Conservation (phyloP, 1,140 invertebrate species). For the Zaprionus camerounensis region DNA sequence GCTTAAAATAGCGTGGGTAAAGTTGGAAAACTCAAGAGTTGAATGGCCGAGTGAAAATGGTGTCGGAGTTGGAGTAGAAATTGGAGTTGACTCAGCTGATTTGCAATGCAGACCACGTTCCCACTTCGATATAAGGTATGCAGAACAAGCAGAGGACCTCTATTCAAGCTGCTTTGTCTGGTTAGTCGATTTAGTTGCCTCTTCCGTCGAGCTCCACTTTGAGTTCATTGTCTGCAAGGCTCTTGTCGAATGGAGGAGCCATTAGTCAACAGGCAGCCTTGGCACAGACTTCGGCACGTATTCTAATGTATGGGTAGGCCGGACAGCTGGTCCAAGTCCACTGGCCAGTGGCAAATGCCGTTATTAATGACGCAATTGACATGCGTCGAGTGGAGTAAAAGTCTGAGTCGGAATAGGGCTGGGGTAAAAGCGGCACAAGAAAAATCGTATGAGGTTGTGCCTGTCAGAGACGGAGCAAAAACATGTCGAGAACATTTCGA, state of each 20-base stretch:
- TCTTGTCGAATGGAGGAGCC: constrained; percentile 49
- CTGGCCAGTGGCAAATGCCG: constrained; percentile 53
- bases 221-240: constrained; percentile 63
- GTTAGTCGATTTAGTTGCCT: constrained; percentile 10
- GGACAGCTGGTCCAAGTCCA: constrained; percentile 17
- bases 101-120: constrained; percentile 57
- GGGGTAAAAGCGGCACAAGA: constrained; percentile 7
- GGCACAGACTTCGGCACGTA: constrained; percentile 40
- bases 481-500: constrained; percentile 21
- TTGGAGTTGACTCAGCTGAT: constrained; percentile 20
- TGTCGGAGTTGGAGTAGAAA: background rate
- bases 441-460: constrained; percentile 29
- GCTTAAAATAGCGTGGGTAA: constrained; percentile 22
- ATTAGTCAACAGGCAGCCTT: constrained; percentile 59
- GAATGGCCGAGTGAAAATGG: background rate
- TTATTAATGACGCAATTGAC: constrained; percentile 80
- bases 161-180: constrained; percentile 18
- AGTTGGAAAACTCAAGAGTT: constrained; percentile 5
- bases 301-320: constrained; percentile 51
- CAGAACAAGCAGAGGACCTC: constrained; percentile 30
- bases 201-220: constrained; percentile 8
- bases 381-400: constrained; percentile 34
- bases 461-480: constrained; percentile 1
- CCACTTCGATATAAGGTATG: constrained; percentile 17
- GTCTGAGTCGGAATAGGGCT: background rate